Percentiles rank a stretch among this genome's conserved stretches.
Evolutionary conservation across 1,140 invertebrate genomes (phyloP).

Genomic region (Danaus plexippus): DNA sequence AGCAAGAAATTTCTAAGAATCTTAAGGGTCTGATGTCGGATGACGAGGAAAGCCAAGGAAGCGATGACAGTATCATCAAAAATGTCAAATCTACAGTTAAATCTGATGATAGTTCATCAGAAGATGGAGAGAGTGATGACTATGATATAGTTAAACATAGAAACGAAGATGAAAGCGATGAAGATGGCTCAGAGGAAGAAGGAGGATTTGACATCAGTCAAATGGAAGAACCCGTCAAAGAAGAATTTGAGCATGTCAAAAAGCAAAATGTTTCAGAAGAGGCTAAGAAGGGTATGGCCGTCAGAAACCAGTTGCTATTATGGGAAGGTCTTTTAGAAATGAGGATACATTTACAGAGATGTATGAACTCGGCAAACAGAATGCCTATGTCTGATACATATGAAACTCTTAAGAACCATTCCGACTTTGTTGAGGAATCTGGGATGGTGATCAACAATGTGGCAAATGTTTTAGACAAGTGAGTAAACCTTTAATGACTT

Average conservation of each 20-base stretch:
- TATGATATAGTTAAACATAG: slow-evolving; percentile 4
- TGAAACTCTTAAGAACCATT: slow-evolving; percentile 61
- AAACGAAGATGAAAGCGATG: slow-evolving; percentile 36
- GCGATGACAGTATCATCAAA: not conserved
- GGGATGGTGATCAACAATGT: slow-evolving; percentile 72
- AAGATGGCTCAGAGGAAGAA: slow-evolving; percentile 46
- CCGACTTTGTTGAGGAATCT: slow-evolving; percentile 71
- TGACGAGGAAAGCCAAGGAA: not conserved
- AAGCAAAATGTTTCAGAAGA: slow-evolving; percentile 74
- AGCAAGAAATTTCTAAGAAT: too few relatives aligned
- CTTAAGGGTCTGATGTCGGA: not conserved
- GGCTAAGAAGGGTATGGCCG: slow-evolving; percentile 82
- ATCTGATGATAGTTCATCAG: not conserved
- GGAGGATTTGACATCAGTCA: slow-evolving; percentile 66
- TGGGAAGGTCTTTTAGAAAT: slow-evolving; percentile 89
- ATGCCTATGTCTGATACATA: slow-evolving; percentile 78
- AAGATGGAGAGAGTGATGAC: slow-evolving; percentile 1
- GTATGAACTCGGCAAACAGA: slow-evolving; percentile 80
- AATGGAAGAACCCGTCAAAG: slow-evolving; percentile 57
- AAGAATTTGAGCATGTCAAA: slow-evolving; percentile 72
- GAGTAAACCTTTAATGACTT: slow-evolving; percentile 25
- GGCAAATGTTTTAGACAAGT: slow-evolving; percentile 75
- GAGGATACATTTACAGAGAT: slow-evolving; percentile 89
- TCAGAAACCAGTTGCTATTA: slow-evolving; percentile 81
- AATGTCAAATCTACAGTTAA: slow-evolving; percentile 3